Evolutionary conservation across 2,888 invertebrate species (phyloP), one percentile per base, ranked within the genome.

Genomic region (Myopa tessellatipennis): DNA sequence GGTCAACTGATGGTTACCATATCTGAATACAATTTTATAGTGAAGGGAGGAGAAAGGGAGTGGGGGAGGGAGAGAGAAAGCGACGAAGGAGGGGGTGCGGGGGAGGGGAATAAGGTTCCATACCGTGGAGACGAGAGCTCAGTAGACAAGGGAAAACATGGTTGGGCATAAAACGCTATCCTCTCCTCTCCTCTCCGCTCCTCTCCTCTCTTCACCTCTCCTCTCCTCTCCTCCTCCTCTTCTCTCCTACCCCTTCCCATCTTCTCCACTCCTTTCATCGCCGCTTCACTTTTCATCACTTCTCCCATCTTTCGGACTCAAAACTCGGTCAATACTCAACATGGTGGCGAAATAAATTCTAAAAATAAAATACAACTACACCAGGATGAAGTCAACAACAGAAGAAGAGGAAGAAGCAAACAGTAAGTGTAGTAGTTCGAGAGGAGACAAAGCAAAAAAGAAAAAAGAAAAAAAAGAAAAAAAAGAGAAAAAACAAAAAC

Each of bases 271-370:
- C 38, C 34, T 67, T 34, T 2, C 67, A 36, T 12, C 14, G 50
- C 26, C 2, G n/a, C 40, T 60, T 60, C 60, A 8, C 18, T 18
- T 60, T 4, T 60, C 18, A 18, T 60, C 18, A 6, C 18, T 14
- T 60, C 16, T 18, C 18, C 4, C 61, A 4, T 26, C 61, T n/a
- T n/a, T 16, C 18, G 18, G 52, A 40, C 40, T 36, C n/a, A 45
- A 50, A 69, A 69, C 69, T 69, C 69, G 69, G 69, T 69, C 69
- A 69, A 50, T 50, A 69, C 69, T 69, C 69, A n/a, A 45, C 50
- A 26, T 45, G 69, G 3, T 40, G 12, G 50, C 61, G 26, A 26
- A 18, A 18, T 52, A 69, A 69, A 69, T 18, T 40, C 69, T 69
- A 50, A 69, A 69, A 69, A 69, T 69, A 69, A 50, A 50, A 18